Percentiles rank a stretch among this genome's conserved stretches.
Evolutionary conservation across 2,888 invertebrate genomes (phyloP).

Genomic region (Venustoraphidia nigricollis): DNA sequence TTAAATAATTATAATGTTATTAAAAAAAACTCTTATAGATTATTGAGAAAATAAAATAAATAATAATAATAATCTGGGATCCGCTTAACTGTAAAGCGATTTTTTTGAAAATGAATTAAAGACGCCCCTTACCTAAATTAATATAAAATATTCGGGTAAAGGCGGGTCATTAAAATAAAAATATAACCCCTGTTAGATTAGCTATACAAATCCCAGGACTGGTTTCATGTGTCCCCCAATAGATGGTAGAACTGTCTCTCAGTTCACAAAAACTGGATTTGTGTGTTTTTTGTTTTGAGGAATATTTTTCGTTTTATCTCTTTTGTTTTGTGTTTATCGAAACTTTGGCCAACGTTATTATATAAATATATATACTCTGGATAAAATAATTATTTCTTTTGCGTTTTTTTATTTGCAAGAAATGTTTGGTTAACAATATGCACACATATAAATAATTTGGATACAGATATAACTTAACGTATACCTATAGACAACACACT

Average conservation of each 20-base stretch:
- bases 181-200: slow-evolving; percentile 6
- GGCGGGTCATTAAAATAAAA: background rate
- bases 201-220: slow-evolving; percentile 6
- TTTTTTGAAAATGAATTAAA: background rate
- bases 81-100: slow-evolving; percentile 4
- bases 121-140: background rate
- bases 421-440: slow-evolving; percentile 29
- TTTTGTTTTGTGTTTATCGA: background rate
- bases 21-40: background rate
- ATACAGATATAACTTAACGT: background rate
- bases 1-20: background rate
- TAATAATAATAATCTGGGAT: slow-evolving; percentile 5
- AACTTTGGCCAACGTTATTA: slow-evolving; percentile 5
- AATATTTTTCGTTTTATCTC: background rate
- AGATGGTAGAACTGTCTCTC: slow-evolving; percentile 12
- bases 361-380: too few relatives aligned
- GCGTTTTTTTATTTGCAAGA: slow-evolving; percentile 14
- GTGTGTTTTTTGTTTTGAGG: background rate
- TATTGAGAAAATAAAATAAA: background rate
- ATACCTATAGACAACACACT: too few relatives aligned
- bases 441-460: slow-evolving; percentile 24
- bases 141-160: background rate
- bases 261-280: slow-evolving; percentile 6
- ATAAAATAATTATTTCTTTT: background rate
- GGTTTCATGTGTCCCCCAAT: slow-evolving; percentile 9